Conservation (phyloP, 2,888 invertebrate genomes). For the Vanessa cardui region DNA sequence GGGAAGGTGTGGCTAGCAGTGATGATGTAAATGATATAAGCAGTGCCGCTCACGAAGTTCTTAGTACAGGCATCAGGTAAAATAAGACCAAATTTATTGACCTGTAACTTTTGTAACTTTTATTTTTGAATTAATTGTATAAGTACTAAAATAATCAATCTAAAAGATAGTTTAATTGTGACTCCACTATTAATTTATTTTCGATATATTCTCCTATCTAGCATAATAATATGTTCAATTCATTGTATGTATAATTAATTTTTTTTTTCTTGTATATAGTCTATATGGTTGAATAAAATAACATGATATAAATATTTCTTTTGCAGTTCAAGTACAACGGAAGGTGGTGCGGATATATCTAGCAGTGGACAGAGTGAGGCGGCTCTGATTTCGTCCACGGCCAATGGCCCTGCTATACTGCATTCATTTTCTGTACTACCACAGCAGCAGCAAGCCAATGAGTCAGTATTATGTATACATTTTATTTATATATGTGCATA, state of each 20-base stretch:
- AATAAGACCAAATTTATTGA: neutral
- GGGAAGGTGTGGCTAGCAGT: conserved; percentile 78
- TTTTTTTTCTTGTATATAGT: too few species aligned
- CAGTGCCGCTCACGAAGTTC: conserved; percentile 72
- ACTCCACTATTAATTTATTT: too few species aligned
- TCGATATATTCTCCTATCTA: neutral
- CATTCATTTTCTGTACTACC: conserved; percentile 70
- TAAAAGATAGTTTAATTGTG: too few species aligned
- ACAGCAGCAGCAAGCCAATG: conserved; percentile 66
- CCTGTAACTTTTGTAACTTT: too few species aligned
- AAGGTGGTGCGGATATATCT: conserved; percentile 72
- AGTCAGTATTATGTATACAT: conserved; percentile 55
- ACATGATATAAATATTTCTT: conserved; percentile 1
- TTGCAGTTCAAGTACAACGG: conserved; percentile 74
- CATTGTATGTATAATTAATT: neutral
- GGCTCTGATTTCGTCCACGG: conserved; percentile 72
- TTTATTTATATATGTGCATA: neutral
- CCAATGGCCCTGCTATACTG: conserved; percentile 69
- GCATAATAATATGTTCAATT: neutral
- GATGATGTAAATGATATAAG: conserved; percentile 79
- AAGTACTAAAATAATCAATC: too few species aligned
- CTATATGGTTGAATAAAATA: neutral
- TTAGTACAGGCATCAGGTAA: conserved; percentile 66
- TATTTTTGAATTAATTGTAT: too few species aligned
- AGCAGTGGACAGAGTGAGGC: conserved; percentile 74